These are phyloP conservation scores for Caretta caretta DNA, from an alignment of 2,113 vertebrate species.

Conservation along the genomic window DNA sequence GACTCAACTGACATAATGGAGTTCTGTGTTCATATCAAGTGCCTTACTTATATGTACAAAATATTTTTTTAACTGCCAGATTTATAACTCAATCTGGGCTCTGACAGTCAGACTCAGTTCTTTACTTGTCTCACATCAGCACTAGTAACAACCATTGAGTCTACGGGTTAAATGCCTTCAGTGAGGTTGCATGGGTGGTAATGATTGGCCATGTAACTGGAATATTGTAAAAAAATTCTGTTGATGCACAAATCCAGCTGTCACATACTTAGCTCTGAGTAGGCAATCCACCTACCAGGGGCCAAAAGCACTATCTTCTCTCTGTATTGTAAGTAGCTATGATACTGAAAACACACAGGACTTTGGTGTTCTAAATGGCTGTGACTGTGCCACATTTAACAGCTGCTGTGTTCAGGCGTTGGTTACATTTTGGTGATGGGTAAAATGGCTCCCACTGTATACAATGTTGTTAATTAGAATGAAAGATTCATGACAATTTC, in stretches of 20 bases:
- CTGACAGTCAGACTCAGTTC: neutral
- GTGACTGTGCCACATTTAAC: neutral
- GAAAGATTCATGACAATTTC: neutral
- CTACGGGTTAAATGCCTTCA: rapidly evolving
- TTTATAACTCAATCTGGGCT: neutral
- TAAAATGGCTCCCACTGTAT: neutral
- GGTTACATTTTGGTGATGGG: neutral
- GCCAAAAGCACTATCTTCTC: neutral
- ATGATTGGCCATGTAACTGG: neutral
- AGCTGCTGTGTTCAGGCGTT: neutral
- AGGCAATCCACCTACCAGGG: neutral
- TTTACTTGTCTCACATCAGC: neutral
- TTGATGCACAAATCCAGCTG: neutral
- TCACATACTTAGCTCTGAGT: neutral
- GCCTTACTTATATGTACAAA: neutral
- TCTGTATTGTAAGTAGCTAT: neutral
- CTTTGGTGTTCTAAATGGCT: neutral
- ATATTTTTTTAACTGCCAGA: neutral
- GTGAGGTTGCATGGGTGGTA: neutral
- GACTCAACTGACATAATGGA: neutral
- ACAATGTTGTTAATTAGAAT: neutral
- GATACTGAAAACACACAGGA: neutral
- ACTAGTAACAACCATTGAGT: neutral
- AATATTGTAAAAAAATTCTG: neutral
- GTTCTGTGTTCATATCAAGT: neutral